Evolutionary conservation across 1,140 invertebrate species (phyloP), one percentile per base, ranked within the genome.

Genomic region (Cydia pomonella): DNA sequence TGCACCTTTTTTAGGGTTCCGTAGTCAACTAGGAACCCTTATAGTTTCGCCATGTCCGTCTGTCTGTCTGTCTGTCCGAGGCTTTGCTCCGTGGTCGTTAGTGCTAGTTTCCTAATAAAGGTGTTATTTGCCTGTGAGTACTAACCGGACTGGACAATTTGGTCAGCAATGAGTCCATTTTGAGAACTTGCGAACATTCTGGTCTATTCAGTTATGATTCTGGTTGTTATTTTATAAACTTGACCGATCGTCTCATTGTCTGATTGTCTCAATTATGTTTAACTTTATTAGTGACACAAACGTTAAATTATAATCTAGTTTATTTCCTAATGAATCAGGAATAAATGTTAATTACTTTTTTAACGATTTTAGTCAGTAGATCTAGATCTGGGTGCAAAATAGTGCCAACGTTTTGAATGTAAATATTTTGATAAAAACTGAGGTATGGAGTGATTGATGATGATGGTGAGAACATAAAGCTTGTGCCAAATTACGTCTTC

Each of bases 371-470:
- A 59, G 53, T 59, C 53, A 59, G 21, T 23, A 53, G 50, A 53
- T 53, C 50, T 53, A 53, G n/a, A 53, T 53, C n/a, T 53, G 4
- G 50, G 0, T 18, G 50, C 21, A 59, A 23, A 59, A 59, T 59
- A 21, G 53, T 59, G 53, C 63, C 4, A 50, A 66, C 72, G 71
- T 75, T 77, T 72, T 63, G 75, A 77, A 80, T 66, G 73, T 76
- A 78, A 83, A 76, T 77, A 80, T 82, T 77, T 76, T 82, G 82
- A 80, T 79, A 64, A 71, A 76, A 73, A 74, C 72, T 74, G 41
- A 73, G 29, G 73, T 73, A 73, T 59, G 21, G 53, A 72, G 38
- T 80, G 79, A 82, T 80, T 75, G 74, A 82, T 80, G 33, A 9
- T 13, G n/a, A 78, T 21, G 59, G 25, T 75, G 76, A 75, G 76